Evolutionary conservation across 2,113 vertebrate species (phyloP), one percentile per base, ranked within the genome.

Genomic region (Scatophagus argus): DNA sequence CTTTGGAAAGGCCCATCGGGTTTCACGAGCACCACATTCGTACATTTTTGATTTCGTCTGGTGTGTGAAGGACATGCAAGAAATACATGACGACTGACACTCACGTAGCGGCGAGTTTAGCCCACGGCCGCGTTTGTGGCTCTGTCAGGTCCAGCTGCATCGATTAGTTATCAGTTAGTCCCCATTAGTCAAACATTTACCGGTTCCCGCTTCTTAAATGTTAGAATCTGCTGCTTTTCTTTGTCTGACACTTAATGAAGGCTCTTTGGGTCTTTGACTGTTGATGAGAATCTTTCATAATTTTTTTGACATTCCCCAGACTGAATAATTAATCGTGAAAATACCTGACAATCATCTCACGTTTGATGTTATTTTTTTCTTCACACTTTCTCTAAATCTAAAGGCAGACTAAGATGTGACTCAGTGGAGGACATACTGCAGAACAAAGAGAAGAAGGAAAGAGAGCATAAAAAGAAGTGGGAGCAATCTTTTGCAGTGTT

Each of bases 401-500:
- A 16, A 41, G 23, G 12, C 27, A 43, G 1, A 34, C 12, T 23
- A 12, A 21, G 27, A 39, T 5, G 11, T 44, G 43, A 27, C 61
- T 49, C 21, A 73, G 8, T 8, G 4, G 39, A 62, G 29, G 9
- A 39, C 8, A 10, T 12, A n/a, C n/a, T n/a, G n/a, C n/a, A 13
- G 13, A 39, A 46, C 49, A 39, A 62, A 27, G 23, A 62, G 19
- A 29, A 7, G 19, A 0, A 71, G 59, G 32, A 64, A 49, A 54
- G 29, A 38, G 17, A 31, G 19, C 8, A 23, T n/a, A 43, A 65
- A 60, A 27, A 64, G 51, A 32, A 5, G 23, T 14, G 43, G 14
- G 39, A 67, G 25, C 25, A 54, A 64, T 69, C 29, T 13, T 14
- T 60, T 56, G 46, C 29, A 12, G 8, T 31, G 76, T 60, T 59